Percentiles rank a stretch among this genome's conserved stretches.
Conservation (phyloP, 2,113 vertebrate genomes). For the Otocyon megalotis region DNA sequence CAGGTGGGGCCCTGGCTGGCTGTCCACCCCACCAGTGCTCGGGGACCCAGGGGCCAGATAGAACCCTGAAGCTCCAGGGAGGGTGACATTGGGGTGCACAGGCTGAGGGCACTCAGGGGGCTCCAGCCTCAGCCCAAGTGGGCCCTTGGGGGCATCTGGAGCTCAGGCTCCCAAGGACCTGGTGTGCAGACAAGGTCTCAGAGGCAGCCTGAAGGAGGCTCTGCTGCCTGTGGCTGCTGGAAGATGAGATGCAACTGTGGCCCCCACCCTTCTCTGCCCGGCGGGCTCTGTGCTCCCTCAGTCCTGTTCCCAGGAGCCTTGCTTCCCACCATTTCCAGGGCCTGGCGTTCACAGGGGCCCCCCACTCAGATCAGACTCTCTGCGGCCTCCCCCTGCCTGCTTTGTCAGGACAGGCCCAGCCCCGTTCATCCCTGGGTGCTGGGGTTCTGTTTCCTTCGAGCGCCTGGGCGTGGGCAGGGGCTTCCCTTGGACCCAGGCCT, state of each 20-base stretch:
- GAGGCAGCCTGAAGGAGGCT: background rate
- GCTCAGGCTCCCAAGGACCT: background rate
- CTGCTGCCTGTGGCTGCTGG: background rate
- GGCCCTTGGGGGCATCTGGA: background rate
- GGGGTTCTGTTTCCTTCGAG: background rate
- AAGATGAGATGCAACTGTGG: fast-evolving
- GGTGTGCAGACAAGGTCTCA: background rate
- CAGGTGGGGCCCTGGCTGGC: fast-evolving
- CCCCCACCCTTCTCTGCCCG: fast-evolving
- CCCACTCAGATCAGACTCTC: fast-evolving
- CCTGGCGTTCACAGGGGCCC: background rate
- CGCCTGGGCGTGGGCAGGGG: background rate
- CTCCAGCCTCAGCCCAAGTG: background rate
- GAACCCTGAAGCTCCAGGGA: background rate
- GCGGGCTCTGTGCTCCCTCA: fast-evolving
- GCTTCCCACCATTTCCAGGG: background rate
- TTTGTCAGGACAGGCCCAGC: fast-evolving
- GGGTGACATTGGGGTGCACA: too few species aligned
- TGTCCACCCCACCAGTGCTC: background rate
- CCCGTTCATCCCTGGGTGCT: fast-evolving
- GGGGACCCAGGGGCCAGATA: background rate
- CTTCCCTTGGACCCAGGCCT: background rate
- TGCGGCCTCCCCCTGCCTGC: too few species aligned
- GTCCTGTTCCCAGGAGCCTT: background rate
- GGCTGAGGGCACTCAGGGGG: fast-evolving